These are phyloP conservation scores for Pangasius macronema DNA, from an alignment of 2,797 vertebrate genomes.

Conservation along the genomic window DNA sequence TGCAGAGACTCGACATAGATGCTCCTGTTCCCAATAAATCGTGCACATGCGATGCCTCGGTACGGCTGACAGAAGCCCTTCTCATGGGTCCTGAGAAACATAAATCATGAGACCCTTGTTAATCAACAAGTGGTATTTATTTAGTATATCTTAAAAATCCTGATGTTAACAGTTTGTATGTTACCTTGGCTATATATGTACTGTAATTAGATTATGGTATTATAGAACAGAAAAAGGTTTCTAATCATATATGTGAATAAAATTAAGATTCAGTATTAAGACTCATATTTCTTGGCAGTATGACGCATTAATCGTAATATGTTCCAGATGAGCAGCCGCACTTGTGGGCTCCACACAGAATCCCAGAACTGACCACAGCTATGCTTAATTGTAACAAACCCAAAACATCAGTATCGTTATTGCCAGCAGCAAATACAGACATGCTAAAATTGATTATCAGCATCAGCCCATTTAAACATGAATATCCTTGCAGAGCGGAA, in stretches of 20 bases:
- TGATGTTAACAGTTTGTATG: not conserved
- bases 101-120: not conserved
- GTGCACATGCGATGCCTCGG: constrained; percentile 91
- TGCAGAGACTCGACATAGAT: constrained; percentile 97
- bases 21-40: constrained; percentile 94
- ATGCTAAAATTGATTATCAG: constrained; percentile 16
- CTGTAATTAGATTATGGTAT: not conserved
- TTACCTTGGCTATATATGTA: not conserved
- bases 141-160: not conserved
- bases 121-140: not conserved
- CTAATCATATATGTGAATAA: not conserved
- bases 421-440: constrained; percentile 23
- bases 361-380: constrained; percentile 20
- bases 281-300: constrained; percentile 13
- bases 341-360: constrained; percentile 4
- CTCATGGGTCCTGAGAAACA: constrained; percentile 76
- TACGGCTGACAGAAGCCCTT: constrained; percentile 97
- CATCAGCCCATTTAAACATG: constrained; percentile 19
- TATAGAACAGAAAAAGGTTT: not conserved
- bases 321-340: constrained; percentile 25
- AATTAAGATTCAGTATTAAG: not conserved
- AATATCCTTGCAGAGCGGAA: not conserved
- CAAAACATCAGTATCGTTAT: constrained; percentile 14
- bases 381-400: constrained; percentile 17
- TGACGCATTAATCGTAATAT: constrained; percentile 6